phyloP scores from a whole-genome alignment of 2,888 invertebrate genomes.

The Aphodius sticticus region DNA sequence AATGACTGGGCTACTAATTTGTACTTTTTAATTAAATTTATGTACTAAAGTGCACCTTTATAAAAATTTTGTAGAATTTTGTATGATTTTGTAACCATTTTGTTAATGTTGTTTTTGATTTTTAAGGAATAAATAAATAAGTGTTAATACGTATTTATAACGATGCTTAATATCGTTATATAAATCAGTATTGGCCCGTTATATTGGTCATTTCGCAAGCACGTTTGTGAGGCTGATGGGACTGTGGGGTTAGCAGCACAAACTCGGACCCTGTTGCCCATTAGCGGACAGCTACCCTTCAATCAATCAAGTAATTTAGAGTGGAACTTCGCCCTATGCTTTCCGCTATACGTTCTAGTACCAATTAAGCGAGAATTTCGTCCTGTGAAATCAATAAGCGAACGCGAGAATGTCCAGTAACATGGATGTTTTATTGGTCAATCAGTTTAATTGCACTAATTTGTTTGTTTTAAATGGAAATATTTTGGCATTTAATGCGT shows the following conservation, averaged over 20 bases:
- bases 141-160: too few relatives aligned
- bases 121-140: too few relatives aligned
- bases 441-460: neutral
- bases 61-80: too few relatives aligned
- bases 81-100: too few relatives aligned
- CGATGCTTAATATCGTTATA: neutral
- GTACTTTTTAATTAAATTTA: too few relatives aligned
- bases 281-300: neutral
- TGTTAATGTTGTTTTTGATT: too few relatives aligned
- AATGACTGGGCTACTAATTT: too few relatives aligned
- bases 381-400: neutral
- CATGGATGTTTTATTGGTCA: neutral
- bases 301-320: slow-evolving; percentile 4
- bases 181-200: neutral
- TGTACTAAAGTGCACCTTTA: too few relatives aligned
- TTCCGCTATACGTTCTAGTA: neutral
- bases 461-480: neutral
- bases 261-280: neutral
- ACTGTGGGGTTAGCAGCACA: neutral
- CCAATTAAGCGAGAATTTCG: neutral
- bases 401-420: neutral
- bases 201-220: neutral
- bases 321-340: neutral
- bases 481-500: neutral
- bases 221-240: neutral